Base-by-base conservation (phyloP, 1,140 invertebrate species). In the Limonius californicus region DNA sequence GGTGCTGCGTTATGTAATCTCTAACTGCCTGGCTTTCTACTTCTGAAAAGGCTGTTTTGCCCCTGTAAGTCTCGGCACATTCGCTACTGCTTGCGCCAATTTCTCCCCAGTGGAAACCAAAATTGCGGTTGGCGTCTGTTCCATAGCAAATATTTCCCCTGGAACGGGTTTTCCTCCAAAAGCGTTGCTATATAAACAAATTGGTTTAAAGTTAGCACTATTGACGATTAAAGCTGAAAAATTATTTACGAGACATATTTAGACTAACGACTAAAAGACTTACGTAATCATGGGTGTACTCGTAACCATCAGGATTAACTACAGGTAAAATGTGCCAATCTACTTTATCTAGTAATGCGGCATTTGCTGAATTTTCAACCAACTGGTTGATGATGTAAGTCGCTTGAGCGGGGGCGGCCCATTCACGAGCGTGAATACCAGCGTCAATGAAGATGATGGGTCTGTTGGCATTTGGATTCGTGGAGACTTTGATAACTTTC, bases 271-370 rank as follows among this genome's bases (percentile, higher is more conserved):
- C 11, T 18, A 6, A 50, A 18, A 3, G 4, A 56, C 55, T 59
- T 57, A 59, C 30, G 19, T 39, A 16, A 14, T 72, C 77, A 63
- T 81, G 80, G 1, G 81, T 82, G 60, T 80, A 87, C 67, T 83
- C 83, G 70, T 89, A 89, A 12, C 89, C 88, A 77, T 91, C 88
- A n/a, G 88, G 87, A 72, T 87, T 87, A 0, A 85, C 63, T 1
- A 79, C 69, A 0, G 85, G 85, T 4, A 87, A 75, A 23, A 88
- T 82, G 39, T 81, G 75, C 80, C 84, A 85, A 65, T 86, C 81
- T 21, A 84, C 82, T 1, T 78, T 77, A 27, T 79, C 68, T 0
- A 88, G 81, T 0, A 86, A 68, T 11, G 73, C 54, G 21, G 70
- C 74, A 45, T 87, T 69, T 0, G 54, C 42, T 0, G 62, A n/a